A percentile compares a stretch with the other conserved stretches of the same genome.
phyloP scores from a whole-genome alignment of 1,140 invertebrate genomes.

The Trinorchestia longiramus region DNA sequence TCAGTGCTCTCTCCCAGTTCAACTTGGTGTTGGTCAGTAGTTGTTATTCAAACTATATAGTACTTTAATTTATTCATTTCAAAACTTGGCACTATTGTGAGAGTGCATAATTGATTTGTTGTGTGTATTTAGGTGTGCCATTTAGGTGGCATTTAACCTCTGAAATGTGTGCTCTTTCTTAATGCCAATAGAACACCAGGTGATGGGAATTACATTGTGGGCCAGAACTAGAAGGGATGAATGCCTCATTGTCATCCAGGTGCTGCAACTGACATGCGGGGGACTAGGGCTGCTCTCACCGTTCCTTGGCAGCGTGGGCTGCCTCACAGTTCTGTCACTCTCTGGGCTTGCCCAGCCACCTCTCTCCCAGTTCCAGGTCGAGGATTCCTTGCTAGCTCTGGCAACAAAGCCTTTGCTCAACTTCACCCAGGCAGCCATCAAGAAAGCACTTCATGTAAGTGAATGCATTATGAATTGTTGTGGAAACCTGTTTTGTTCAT shows the following conservation, averaged over 20 bases:
- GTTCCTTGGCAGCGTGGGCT: constrained; percentile 61
- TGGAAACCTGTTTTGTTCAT: too few relatives aligned
- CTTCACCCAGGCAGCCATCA: constrained; percentile 38
- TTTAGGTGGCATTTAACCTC: too few relatives aligned
- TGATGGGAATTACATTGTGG: too few relatives aligned
- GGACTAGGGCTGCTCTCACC: constrained; percentile 59
- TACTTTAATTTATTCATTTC: neutral
- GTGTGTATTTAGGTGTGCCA: too few relatives aligned
- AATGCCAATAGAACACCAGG: too few relatives aligned
- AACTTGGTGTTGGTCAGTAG: constrained; percentile 36
- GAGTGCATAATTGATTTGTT: too few relatives aligned
- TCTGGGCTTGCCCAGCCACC: constrained; percentile 61
- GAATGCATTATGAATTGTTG: neutral
- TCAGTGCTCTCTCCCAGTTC: neutral
- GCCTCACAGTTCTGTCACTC: constrained; percentile 60
- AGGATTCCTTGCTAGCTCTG: constrained; percentile 11
- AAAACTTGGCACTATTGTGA: neutral
- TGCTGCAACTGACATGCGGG: constrained; percentile 58
- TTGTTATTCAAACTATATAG: constrained; percentile 36
- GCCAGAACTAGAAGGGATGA: too few relatives aligned
- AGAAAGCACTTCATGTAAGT: constrained; percentile 50
- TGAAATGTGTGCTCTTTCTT: too few relatives aligned
- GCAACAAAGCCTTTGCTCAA: constrained; percentile 46
- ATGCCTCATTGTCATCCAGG: neutral
- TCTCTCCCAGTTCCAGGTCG: neutral